Evolutionary conservation across 1,140 invertebrate genomes (phyloP).

Genomic region (Sitobion miscanthi): DNA sequence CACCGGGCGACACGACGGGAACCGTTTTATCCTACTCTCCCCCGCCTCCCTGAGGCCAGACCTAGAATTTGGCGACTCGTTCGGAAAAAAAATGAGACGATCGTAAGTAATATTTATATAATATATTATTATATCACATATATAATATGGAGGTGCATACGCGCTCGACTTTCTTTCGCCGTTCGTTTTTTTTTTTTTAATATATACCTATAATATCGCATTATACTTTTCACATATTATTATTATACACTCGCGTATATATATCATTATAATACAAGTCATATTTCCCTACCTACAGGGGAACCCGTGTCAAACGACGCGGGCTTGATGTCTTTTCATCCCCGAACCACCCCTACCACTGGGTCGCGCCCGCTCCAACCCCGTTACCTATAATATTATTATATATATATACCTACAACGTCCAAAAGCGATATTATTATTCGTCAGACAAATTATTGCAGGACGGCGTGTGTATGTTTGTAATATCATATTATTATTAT

Average conservation of each 20-base stretch:
- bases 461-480: neutral
- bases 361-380: neutral
- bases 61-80: slow-evolving; percentile 20
- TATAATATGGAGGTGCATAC: neutral
- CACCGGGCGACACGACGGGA: neutral
- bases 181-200: neutral
- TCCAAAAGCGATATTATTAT: neutral
- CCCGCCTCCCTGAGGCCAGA: neutral
- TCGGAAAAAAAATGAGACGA: neutral
- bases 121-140: neutral
- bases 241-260: neutral
- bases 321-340: slow-evolving; percentile 8
- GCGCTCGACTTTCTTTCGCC: neutral
- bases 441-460: neutral
- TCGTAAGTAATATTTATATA: neutral
- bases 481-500: too few species aligned
- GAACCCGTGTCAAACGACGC: slow-evolving; percentile 38
- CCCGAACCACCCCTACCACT: neutral
- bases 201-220: neutral
- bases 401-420: neutral
- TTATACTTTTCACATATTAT: neutral
- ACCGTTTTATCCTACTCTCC: neutral
- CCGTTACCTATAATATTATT: neutral
- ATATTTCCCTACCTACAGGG: neutral
- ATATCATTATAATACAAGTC: slow-evolving; percentile 17